Conservation (phyloP, 2,888 invertebrate species). For the Lysandra coridon region DNA sequence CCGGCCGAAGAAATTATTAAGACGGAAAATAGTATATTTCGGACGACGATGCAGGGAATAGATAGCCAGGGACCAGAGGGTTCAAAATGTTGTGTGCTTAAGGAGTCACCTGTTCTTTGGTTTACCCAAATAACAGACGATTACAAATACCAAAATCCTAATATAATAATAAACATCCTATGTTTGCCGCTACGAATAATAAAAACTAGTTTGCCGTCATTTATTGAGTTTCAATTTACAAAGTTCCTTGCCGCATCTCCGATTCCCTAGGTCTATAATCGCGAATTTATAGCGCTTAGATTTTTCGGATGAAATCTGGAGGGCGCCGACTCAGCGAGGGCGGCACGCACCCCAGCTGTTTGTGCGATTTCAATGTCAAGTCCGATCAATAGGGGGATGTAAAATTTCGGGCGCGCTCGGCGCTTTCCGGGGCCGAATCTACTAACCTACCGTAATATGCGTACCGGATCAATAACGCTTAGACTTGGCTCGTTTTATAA, state of each 20-base stretch:
- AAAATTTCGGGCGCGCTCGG: slow-evolving; percentile 76
- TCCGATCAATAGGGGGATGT: slow-evolving; percentile 79
- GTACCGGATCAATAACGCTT: slow-evolving; percentile 69
- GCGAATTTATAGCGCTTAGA: slow-evolving; percentile 33
- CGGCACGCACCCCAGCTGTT: slow-evolving; percentile 77
- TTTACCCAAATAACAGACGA: too few species aligned
- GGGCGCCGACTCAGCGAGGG: slow-evolving; percentile 47
- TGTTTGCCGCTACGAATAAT: too few species aligned
- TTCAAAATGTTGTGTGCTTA: background rate
- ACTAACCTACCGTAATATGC: slow-evolving; percentile 81
- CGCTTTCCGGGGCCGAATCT: slow-evolving; percentile 71
- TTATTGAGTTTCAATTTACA: background rate
- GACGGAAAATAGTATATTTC: background rate
- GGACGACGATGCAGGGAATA: background rate
- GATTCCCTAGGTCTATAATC: background rate
- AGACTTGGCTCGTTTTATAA: slow-evolving; percentile 71
- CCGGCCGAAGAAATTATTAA: background rate
- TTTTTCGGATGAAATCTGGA: slow-evolving; percentile 41
- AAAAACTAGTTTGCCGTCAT: too few species aligned
- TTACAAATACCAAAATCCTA: too few species aligned
- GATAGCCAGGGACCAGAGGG: background rate
- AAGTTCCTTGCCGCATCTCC: slow-evolving; percentile 13
- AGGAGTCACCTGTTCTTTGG: too few species aligned
- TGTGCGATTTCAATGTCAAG: slow-evolving; percentile 80
- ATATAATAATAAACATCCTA: too few species aligned